Evolutionary conservation across 2,888 invertebrate species (phyloP).

Genomic region (Bruchidius siliquastri): DNA sequence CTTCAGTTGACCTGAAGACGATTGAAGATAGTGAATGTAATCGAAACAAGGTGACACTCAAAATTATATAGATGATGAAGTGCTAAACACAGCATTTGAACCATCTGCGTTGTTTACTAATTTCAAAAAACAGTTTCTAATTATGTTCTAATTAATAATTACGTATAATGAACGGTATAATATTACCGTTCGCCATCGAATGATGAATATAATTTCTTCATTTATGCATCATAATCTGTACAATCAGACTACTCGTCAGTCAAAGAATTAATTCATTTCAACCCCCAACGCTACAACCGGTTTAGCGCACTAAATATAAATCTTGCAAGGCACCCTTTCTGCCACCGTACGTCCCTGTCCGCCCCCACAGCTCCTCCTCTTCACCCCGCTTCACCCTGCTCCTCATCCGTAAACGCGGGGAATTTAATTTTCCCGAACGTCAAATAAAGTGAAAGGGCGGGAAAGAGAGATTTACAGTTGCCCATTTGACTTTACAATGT

Average conservation of each 20-base stretch:
- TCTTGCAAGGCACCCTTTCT: slow-evolving; percentile 5
- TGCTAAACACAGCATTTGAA: too few relatives aligned
- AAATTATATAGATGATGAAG: too few relatives aligned
- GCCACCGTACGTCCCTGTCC: slow-evolving; percentile 5
- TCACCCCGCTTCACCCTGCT: not conserved
- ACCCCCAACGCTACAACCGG: not conserved
- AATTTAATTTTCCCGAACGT: slow-evolving; percentile 38
- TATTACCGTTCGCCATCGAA: too few relatives aligned
- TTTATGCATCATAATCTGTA: too few relatives aligned
- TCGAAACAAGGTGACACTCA: too few relatives aligned
- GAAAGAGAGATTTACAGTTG: slow-evolving; percentile 39
- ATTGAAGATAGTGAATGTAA: too few relatives aligned
- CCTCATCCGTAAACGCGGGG: slow-evolving; percentile 17
- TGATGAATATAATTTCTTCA: too few relatives aligned
- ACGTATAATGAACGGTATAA: too few relatives aligned
- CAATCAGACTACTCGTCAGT: slow-evolving; percentile 35
- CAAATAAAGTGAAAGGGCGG: slow-evolving; percentile 41
- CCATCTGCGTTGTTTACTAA: too few relatives aligned
- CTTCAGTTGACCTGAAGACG: too few relatives aligned
- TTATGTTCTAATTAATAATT: too few relatives aligned
- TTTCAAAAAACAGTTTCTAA: too few relatives aligned
- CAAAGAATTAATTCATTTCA: slow-evolving; percentile 22
- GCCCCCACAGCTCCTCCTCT: not conserved
- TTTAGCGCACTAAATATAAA: not conserved
- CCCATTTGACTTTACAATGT: slow-evolving; percentile 46